Conservation (phyloP, 2,888 invertebrate species). For the Cantharis lateralis region DNA sequence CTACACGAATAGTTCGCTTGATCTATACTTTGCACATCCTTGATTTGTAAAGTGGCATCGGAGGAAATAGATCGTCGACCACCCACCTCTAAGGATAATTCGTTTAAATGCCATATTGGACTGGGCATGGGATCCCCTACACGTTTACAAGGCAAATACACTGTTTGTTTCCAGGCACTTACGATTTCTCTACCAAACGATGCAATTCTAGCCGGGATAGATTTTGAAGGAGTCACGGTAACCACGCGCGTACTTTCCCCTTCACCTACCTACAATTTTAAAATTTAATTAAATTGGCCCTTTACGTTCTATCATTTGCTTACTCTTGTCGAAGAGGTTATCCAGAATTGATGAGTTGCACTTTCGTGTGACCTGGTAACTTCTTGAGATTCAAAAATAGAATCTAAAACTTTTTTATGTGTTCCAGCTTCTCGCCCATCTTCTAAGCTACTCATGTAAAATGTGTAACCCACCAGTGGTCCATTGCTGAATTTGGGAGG, state of each 20-base stretch:
- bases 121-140: conserved; percentile 81
- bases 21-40: conserved; percentile 79
- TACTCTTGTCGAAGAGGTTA: conserved; percentile 76
- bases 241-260: conserved; percentile 80
- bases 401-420: conserved; percentile 73
- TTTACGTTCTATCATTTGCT: background rate
- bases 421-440: conserved; percentile 80
- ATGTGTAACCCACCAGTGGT: conserved; percentile 78
- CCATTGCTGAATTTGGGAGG: conserved; percentile 87
- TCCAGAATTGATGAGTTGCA: conserved; percentile 76
- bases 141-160: conserved; percentile 80
- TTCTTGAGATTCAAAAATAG: conserved; percentile 73
- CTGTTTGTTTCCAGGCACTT: conserved; percentile 87
- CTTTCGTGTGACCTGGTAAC: conserved; percentile 71
- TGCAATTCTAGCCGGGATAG: conserved; percentile 86
- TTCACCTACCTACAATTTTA: conserved; percentile 66
- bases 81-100: conserved; percentile 73
- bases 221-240: conserved; percentile 74
- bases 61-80: conserved; percentile 67
- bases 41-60: conserved; percentile 77
- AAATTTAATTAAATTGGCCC: background rate
- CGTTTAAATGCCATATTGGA: conserved; percentile 79
- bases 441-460: conserved; percentile 81
- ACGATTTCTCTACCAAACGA: conserved; percentile 81
- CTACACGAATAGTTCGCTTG: conserved; percentile 89